Evolutionary conservation across 2,888 invertebrate species (phyloP).

Genomic region (Cistogaster globosa): DNA sequence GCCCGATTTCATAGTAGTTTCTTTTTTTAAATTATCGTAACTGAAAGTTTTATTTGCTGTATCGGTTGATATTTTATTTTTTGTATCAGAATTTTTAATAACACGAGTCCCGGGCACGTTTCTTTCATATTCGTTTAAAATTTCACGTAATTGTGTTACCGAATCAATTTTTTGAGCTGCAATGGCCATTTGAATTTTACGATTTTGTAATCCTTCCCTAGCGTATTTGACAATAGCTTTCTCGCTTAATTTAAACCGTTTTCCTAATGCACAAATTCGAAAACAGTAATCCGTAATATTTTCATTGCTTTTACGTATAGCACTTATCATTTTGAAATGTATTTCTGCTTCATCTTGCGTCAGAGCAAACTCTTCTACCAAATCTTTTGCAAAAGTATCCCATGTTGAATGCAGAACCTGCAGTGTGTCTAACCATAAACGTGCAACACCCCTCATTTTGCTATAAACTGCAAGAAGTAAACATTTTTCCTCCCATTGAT

Average conservation of each 20-base stretch:
- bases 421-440: conserved; percentile 20
- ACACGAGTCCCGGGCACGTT: neutral
- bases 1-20: neutral
- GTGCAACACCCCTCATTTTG: conserved; percentile 11
- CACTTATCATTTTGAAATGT: conserved; percentile 17
- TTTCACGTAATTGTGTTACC: conserved; percentile 16
- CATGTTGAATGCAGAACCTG: neutral
- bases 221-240: conserved; percentile 9
- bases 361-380: neutral
- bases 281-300: conserved; percentile 19
- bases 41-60: too few species aligned
- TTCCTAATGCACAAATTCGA: neutral
- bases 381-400: neutral
- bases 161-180: neutral
- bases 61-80: too few species aligned
- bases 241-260: conserved; percentile 17
- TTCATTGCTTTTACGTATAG: neutral
- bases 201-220: conserved; percentile 9
- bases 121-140: neutral
- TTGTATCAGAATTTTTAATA: too few species aligned
- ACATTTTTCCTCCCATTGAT: conserved; percentile 11
- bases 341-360: conserved; percentile 17
- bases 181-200: conserved; percentile 7
- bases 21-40: neutral
- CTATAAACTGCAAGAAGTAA: conserved; percentile 25